Conservation (phyloP, 2,797 vertebrate genomes). For the Notolabrus celidotus region DNA sequence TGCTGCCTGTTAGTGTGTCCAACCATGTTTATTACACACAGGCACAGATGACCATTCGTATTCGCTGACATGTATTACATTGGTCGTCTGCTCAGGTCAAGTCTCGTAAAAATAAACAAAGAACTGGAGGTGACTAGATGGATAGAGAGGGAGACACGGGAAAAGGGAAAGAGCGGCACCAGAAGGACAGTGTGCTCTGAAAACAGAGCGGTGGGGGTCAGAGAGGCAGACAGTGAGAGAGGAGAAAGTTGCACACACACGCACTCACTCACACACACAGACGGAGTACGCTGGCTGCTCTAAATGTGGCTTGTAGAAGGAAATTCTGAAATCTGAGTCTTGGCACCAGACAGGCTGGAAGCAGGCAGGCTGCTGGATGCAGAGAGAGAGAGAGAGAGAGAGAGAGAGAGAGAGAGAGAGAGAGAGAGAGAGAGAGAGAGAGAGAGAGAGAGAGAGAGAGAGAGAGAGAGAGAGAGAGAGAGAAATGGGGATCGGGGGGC, state of each 20-base stretch:
- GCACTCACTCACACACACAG: conserved; percentile 37
- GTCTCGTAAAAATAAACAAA: conserved; percentile 52
- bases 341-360: conserved; percentile 96
- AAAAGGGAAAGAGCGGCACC: conserved; percentile 48
- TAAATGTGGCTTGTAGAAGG: conserved; percentile 92
- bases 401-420: conserved; percentile 42
- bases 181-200: conserved; percentile 59
- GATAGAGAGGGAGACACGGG: conserved; percentile 16
- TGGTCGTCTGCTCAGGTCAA: conserved; percentile 41
- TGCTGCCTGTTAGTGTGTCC: conserved; percentile 40
- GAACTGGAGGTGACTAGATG: conserved; percentile 43
- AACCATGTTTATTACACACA: conserved; percentile 56
- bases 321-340: conserved; percentile 93
- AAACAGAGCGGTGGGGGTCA: conserved; percentile 54
- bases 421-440: conserved; percentile 59
- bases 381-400: conserved; percentile 52
- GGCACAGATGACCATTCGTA: conserved; percentile 51
- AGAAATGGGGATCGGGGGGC: conserved; percentile 40
- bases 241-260: conserved; percentile 62
- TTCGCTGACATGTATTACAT: conserved; percentile 42
- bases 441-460: conserved; percentile 59
- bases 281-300: conserved; percentile 78
- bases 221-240: conserved; percentile 59
- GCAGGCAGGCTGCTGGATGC: conserved; percentile 80
- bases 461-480: conserved; percentile 17